Percentiles rank a stretch among this genome's conserved stretches.
phyloP scores from a whole-genome alignment of 2,888 invertebrate species.

The Gortyna flavago region DNA sequence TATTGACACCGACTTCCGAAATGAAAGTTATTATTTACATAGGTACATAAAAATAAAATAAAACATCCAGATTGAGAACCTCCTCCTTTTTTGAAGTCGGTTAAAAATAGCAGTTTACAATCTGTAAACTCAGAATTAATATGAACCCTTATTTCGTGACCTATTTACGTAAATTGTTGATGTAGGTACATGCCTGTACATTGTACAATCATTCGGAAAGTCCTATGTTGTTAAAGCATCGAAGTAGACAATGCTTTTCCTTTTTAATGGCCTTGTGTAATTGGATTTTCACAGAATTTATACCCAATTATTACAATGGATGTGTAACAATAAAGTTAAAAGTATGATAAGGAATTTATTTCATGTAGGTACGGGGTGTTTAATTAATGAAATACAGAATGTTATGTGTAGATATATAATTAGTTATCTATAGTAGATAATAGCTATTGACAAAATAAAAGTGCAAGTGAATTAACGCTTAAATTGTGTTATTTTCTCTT shows the following conservation, averaged over 20 bases:
- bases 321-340: slow-evolving; percentile 32
- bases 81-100: too few species aligned
- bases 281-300: slow-evolving; percentile 49
- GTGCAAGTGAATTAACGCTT: not conserved
- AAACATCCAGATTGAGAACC: too few species aligned
- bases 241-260: slow-evolving; percentile 31
- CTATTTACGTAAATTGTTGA: slow-evolving; percentile 66
- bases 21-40: too few species aligned
- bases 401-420: not conserved
- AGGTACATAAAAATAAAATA: too few species aligned
- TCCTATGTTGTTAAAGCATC: slow-evolving; percentile 33
- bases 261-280: slow-evolving; percentile 44
- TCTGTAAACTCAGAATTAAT: too few species aligned
- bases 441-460: not conserved
- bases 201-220: slow-evolving; percentile 58
- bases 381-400: slow-evolving; percentile 23
- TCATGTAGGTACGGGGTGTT: not conserved
- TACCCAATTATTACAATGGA: slow-evolving; percentile 41
- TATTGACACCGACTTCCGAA: too few species aligned
- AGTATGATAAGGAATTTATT: slow-evolving; percentile 36
- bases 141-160: not conserved
- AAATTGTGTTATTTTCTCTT: not conserved
- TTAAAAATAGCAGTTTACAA: not conserved
- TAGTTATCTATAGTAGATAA: not conserved
- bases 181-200: slow-evolving; percentile 64